phyloP scores from a whole-genome alignment of 2,113 vertebrate genomes.

The Nothoprocta pentlandii region DNA sequence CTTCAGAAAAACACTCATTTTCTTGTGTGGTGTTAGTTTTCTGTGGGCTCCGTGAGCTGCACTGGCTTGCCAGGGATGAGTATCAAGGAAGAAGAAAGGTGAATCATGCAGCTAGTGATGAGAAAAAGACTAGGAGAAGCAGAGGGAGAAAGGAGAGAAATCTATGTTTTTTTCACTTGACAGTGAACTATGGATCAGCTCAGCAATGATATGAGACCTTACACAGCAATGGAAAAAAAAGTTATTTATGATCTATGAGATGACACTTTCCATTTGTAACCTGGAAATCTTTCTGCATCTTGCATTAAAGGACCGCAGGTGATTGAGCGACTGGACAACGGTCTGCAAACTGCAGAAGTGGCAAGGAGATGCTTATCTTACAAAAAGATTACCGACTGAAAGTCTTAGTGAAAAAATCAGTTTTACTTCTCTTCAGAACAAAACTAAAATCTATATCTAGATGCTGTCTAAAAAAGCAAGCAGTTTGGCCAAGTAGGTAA shows the following conservation, averaged over 20 bases:
- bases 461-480: not conserved
- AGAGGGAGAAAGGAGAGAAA: not conserved
- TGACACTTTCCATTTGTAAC: not conserved
- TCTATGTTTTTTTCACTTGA: not conserved
- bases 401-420: not conserved
- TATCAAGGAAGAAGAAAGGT: not conserved
- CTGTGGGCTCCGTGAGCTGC: not conserved
- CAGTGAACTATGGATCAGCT: not conserved
- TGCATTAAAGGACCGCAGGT: not conserved
- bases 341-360: not conserved
- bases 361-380: not conserved
- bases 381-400: not conserved
- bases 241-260: not conserved
- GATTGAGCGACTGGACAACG: not conserved
- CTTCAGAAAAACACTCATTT: not conserved
- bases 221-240: not conserved
- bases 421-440: not conserved
- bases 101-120: not conserved
- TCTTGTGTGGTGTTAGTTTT: not conserved
- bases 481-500: not conserved
- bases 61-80: not conserved
- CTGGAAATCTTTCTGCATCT: not conserved
- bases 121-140: not conserved
- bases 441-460: not conserved
- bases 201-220: not conserved